These are phyloP conservation scores for Hydrotaea diabolus DNA, from an alignment of 2,888 invertebrate species.

Conservation along the genomic window DNA sequence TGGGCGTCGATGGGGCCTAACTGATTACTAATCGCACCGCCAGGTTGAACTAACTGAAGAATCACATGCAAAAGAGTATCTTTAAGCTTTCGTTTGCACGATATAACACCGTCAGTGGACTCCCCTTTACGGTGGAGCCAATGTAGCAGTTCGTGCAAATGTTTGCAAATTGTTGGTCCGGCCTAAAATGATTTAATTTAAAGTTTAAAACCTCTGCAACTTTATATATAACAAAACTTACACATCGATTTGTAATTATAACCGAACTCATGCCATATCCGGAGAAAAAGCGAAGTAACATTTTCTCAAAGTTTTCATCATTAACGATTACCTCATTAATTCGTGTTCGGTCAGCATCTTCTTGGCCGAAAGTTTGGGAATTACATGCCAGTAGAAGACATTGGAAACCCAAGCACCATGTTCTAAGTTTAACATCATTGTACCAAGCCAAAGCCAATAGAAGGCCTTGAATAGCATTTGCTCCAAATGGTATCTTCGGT, in stretches of 20 bases:
- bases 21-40: conserved; percentile 84
- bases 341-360: conserved; percentile 73
- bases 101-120: conserved; percentile 80
- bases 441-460: conserved; percentile 86
- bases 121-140: conserved; percentile 86
- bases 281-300: conserved; percentile 85
- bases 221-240: conserved; percentile 70
- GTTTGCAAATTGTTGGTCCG: conserved; percentile 88
- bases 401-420: conserved; percentile 89
- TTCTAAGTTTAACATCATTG: conserved; percentile 86
- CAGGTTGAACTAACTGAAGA: conserved; percentile 86
- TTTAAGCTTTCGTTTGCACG: conserved; percentile 83
- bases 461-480: conserved; percentile 85
- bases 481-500: conserved; percentile 85
- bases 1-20: conserved; percentile 89
- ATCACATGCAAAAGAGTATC: conserved; percentile 86
- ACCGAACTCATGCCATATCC: conserved; percentile 83
- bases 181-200: conserved; percentile 81
- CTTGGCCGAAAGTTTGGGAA: conserved; percentile 81
- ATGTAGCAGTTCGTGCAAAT: conserved; percentile 86
- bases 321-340: conserved; percentile 84
- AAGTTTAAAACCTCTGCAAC: not conserved
- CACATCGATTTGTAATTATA: conserved; percentile 79
- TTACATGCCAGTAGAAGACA: conserved; percentile 87
- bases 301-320: conserved; percentile 85